Percentiles rank a stretch among this genome's conserved stretches.
Conservation (phyloP, 2,888 invertebrate species). For the Notodonta ziczac region DNA sequence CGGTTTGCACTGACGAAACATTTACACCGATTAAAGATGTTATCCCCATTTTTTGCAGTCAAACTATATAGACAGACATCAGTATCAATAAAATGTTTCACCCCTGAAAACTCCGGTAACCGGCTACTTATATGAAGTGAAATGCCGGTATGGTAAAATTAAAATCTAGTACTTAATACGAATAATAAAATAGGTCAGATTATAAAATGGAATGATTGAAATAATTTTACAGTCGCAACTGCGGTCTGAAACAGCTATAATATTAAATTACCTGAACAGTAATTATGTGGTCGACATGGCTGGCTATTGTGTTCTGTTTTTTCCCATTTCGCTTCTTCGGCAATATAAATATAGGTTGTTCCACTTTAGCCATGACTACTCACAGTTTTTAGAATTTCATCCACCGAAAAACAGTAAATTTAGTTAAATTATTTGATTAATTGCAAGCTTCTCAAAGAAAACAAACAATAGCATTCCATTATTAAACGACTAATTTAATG, state of each 20-base stretch:
- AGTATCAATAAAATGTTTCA: too few relatives aligned
- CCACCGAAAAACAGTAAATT: background rate
- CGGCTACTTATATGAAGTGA: background rate
- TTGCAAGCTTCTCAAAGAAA: background rate
- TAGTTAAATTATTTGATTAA: background rate
- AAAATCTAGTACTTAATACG: background rate
- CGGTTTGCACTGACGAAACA: too few relatives aligned
- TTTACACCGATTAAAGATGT: too few relatives aligned
- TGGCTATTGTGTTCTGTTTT: constrained; percentile 74
- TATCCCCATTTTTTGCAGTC: too few relatives aligned
- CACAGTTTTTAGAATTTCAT: background rate
- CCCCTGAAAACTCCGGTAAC: too few relatives aligned
- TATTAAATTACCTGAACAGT: constrained; percentile 79
- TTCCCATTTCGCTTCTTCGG: constrained; percentile 86
- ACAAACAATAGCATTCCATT: background rate
- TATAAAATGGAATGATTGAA: background rate
- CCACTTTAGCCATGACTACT: constrained; percentile 68
- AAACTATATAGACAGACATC: too few relatives aligned
- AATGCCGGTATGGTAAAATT: background rate
- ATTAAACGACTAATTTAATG: too few relatives aligned
- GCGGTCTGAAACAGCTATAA: background rate
- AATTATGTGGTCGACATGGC: constrained; percentile 87
- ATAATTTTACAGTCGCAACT: background rate
- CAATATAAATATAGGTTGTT: constrained; percentile 84
- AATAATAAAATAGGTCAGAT: background rate